These are phyloP conservation scores for Cynodonichthys magdalenae DNA, from an alignment of 2,797 vertebrate species.

Conservation along the genomic window DNA sequence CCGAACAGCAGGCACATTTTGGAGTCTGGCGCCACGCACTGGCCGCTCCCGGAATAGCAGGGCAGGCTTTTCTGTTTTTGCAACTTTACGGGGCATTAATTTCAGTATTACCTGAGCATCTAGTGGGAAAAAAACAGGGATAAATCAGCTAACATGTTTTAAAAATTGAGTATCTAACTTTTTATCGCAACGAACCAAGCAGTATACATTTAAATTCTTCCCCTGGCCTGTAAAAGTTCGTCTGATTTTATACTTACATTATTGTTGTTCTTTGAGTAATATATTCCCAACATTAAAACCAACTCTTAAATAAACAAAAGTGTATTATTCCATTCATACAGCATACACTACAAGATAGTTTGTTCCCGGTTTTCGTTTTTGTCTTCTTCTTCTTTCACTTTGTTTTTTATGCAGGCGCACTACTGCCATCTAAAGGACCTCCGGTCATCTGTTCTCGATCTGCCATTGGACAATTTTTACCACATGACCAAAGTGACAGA, in stretches of 20 bases:
- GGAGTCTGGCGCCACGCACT: conserved; percentile 74
- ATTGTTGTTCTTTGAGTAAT: neutral
- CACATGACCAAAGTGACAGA: conserved; percentile 76
- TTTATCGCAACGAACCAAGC: neutral
- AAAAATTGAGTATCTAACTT: neutral
- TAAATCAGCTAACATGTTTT: neutral
- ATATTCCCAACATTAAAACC: neutral
- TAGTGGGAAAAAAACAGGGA: neutral
- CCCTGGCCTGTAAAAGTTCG: neutral
- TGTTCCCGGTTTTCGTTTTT: conserved; percentile 34
- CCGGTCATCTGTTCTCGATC: conserved; percentile 28
- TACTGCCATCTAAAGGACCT: conserved; percentile 10
- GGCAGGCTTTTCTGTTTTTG: conserved; percentile 78
- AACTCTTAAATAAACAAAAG: rapidly evolving
- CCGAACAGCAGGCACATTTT: conserved; percentile 62
- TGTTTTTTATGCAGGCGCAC: neutral
- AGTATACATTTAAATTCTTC: conserved; percentile 2
- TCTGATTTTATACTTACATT: conserved; percentile 23
- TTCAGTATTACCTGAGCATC: conserved; percentile 53
- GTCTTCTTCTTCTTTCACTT: conserved; percentile 2
- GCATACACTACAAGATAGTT: neutral
- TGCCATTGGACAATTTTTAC: conserved; percentile 46
- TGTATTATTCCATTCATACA: neutral
- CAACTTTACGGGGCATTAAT: conserved; percentile 88
- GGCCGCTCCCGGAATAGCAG: conserved; percentile 86